phyloP scores from a whole-genome alignment of 2,113 vertebrate species.

The Sterrhoptilus dennistouni region DNA sequence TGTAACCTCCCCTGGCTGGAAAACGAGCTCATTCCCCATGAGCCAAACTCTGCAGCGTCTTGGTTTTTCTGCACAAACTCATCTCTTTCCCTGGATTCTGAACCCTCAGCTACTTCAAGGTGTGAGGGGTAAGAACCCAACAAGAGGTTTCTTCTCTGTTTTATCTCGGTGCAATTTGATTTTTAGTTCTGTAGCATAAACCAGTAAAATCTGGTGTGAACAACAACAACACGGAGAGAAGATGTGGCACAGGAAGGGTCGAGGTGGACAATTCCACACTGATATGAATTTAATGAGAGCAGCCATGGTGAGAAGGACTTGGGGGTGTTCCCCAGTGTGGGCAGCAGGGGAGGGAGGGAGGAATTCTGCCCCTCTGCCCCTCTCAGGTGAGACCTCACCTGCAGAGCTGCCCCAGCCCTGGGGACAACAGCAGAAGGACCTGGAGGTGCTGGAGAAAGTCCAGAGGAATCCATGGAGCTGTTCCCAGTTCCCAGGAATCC shows the following conservation, averaged over 20 bases:
- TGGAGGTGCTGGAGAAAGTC: neutral
- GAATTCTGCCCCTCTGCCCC: neutral
- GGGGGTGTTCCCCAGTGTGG: neutral
- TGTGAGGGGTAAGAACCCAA: neutral
- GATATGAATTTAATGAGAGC: accelerated
- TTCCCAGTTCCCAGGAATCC: neutral
- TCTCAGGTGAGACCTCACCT: neutral
- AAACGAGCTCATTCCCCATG: accelerated
- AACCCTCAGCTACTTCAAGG: neutral
- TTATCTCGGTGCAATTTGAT: neutral
- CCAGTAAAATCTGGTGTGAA: neutral
- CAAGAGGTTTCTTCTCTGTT: accelerated
- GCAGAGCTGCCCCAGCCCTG: neutral
- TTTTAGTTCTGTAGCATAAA: neutral
- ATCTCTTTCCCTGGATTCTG: neutral
- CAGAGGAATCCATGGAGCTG: neutral
- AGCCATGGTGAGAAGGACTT: accelerated
- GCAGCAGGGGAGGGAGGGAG: neutral
- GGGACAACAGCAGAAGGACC: neutral
- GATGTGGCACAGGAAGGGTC: accelerated
- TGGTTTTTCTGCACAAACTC: neutral
- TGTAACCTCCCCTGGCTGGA: neutral
- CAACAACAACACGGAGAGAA: neutral
- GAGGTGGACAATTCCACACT: accelerated
- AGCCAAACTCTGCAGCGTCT: neutral